A percentile compares a stretch with the other conserved stretches of the same genome.
These are phyloP conservation scores for Anguilla marmorata DNA, from an alignment of 2,797 vertebrate genomes.

Conservation along the genomic window DNA sequence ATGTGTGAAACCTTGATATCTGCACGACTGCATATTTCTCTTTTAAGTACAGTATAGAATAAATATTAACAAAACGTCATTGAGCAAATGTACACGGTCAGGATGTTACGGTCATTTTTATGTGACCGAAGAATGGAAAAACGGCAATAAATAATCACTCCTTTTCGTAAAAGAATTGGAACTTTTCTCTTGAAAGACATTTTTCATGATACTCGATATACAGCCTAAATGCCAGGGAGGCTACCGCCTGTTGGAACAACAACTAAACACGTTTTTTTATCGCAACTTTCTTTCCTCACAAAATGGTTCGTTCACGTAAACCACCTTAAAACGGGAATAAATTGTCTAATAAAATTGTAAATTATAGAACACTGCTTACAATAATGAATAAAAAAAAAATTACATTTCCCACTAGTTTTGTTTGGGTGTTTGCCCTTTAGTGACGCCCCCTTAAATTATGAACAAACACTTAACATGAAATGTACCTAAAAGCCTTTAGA, in stretches of 20 bases:
- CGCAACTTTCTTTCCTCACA: conserved; percentile 43
- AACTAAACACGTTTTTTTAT: conserved; percentile 51
- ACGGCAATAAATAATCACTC: conserved; percentile 83
- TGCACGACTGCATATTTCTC: conserved; percentile 68
- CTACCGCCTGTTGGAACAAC: conserved; percentile 59
- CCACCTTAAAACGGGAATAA: conserved; percentile 61
- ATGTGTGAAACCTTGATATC: conserved; percentile 71
- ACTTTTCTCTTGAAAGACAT: conserved; percentile 51
- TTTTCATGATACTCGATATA: conserved; percentile 52
- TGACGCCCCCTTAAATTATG: conserved; percentile 31
- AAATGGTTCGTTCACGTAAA: conserved; percentile 66
- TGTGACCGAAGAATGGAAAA: conserved; percentile 64
- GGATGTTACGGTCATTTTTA: conserved; percentile 62
- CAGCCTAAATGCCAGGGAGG: conserved; percentile 68
- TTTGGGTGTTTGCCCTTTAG: background rate
- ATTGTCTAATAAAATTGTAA: conserved; percentile 57
- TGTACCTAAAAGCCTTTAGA: conserved; percentile 59
- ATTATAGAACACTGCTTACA: conserved; percentile 63
- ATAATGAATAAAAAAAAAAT: conserved; percentile 44
- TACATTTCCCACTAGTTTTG: background rate
- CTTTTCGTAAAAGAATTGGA: conserved; percentile 51
- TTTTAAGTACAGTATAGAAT: conserved; percentile 76
- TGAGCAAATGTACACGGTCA: conserved; percentile 68
- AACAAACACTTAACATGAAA: conserved; percentile 45
- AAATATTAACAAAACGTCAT: conserved; percentile 79